phyloP scores from a whole-genome alignment of 2,113 vertebrate species.

The Brienomyrus brachyistius region DNA sequence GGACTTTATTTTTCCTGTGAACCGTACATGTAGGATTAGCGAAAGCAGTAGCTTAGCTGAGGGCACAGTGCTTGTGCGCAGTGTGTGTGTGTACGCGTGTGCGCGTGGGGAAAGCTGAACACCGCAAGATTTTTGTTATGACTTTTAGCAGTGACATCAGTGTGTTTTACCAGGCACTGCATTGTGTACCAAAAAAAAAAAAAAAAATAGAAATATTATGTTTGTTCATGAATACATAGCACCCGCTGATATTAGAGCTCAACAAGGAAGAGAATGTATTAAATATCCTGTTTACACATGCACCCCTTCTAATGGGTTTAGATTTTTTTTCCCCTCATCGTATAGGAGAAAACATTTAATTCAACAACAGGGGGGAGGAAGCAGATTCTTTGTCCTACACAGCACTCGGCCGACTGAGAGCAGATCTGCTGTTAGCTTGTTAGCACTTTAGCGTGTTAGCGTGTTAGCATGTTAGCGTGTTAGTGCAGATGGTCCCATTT shows the following conservation, averaged over 20 bases:
- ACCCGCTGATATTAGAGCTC: conserved; percentile 12
- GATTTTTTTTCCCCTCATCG: conserved; percentile 27
- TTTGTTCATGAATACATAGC: neutral
- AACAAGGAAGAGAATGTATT: conserved; percentile 33
- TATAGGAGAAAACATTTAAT: conserved; percentile 35
- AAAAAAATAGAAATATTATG: neutral
- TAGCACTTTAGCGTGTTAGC: neutral
- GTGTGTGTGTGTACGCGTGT: conserved; percentile 33
- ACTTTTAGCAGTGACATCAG: conserved; percentile 39
- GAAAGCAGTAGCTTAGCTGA: conserved; percentile 44
- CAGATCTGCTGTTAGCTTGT: neutral
- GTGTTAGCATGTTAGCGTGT: neutral
- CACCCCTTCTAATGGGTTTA: conserved; percentile 26
- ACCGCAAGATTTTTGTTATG: conserved; percentile 51
- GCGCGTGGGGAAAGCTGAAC: conserved; percentile 38
- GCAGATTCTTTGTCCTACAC: conserved; percentile 43
- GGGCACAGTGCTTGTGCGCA: conserved; percentile 30
- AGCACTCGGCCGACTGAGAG: conserved; percentile 3
- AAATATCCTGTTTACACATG: conserved; percentile 16
- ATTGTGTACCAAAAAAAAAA: conserved; percentile 41
- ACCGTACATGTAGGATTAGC: conserved; percentile 28
- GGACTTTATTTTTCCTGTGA: neutral
- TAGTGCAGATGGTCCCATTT: neutral
- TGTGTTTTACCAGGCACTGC: conserved; percentile 42
- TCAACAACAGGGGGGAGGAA: conserved; percentile 50